Evolutionary conservation across 2,797 vertebrate species (phyloP), one percentile per base, ranked within the genome.

Genomic region (Channa striata): DNA sequence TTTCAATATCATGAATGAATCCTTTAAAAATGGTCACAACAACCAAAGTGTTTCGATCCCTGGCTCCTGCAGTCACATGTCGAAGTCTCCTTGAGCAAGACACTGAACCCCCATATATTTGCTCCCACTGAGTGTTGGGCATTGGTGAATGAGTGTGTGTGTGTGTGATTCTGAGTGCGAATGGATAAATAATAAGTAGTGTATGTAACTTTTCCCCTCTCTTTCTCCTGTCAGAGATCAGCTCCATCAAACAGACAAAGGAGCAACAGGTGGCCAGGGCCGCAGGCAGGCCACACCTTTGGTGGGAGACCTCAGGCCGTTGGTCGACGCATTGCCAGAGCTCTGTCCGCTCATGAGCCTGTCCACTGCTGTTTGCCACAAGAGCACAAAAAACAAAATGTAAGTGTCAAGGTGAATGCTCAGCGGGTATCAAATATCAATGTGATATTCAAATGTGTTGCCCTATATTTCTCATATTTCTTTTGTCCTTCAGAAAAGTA

Each of bases 291-390:
- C 95, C 68, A 96, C 92, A 0, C 95, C 93, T 0, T 93, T 99
- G 34, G 96, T 99, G 59, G 97, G 97, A 1, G 97, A 99, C 90
- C 91, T 99, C 89, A 86, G 68, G 58, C 85, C 91, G 0, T 89
- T 95, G 63, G 93, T 84, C 0, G 93, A 94, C 5, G 94, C 94
- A 65, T 78, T 95, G 34, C 93, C 94, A 0, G 93, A 94, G 54
- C 93, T 94, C 33, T 90, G 79, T 11, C 83, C 91, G 72, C 93
- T 97, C 34, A 72, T 92, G 9, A 34, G 16, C 33, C 34, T 72
- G 0, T 1, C 68, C 0, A 17, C 83, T 5, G 1, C 46, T 0
- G 25, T 70, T 1, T 59, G 65, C 61, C 80, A 81, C 50, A 94
- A 92, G 68, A 89, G 89, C 66, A 77, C 83, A 68, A 93, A 90